Conservation (phyloP, 1,140 invertebrate species). For the Rhagoletis pomonella region DNA sequence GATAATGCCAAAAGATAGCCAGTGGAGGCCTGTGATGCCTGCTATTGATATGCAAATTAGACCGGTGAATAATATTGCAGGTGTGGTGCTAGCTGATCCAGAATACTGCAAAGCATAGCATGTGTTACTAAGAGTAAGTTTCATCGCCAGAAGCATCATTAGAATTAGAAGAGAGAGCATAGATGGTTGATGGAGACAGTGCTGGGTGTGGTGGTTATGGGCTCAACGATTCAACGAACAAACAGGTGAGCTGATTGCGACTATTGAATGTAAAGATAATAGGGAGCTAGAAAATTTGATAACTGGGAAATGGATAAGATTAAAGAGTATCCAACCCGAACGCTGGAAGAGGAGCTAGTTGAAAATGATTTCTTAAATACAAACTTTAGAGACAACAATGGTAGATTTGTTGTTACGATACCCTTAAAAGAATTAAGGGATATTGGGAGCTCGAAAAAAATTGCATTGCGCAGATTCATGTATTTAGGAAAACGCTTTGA, state of each 20-base stretch:
- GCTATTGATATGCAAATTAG: background rate
- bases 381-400: no score
- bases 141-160: background rate
- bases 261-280: background rate
- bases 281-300: background rate
- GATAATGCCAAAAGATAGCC: background rate
- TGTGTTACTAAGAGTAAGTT: background rate
- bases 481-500: background rate
- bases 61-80: background rate
- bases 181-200: background rate
- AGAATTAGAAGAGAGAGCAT: background rate
- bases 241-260: background rate
- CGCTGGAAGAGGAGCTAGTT: background rate
- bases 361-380: no score
- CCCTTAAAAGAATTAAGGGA: background rate
- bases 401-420: background rate
- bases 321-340: background rate
- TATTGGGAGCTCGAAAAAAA: background rate
- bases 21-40: background rate
- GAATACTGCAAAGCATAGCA: background rate
- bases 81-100: background rate
- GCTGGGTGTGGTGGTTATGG: background rate
- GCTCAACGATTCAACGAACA: background rate
- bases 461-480: background rate
- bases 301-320: background rate